phyloP scores from a whole-genome alignment of 2,888 invertebrate species.

The Pecten maximus region DNA sequence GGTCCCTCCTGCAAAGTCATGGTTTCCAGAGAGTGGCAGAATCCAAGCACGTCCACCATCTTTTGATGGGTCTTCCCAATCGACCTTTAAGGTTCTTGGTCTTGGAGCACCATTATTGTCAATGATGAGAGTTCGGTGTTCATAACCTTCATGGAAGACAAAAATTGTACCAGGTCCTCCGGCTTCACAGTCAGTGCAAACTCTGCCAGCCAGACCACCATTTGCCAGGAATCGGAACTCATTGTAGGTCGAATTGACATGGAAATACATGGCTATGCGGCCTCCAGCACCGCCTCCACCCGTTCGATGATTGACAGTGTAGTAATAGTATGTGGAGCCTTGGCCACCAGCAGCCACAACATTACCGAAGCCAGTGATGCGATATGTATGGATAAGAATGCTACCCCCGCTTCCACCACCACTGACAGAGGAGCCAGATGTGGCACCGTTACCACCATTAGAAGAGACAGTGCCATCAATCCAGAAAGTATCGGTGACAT shows the following conservation, averaged over 20 bases:
- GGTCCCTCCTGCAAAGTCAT: conserved; percentile 64
- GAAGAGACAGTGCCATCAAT: conserved; percentile 71
- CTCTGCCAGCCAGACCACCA: conserved; percentile 65
- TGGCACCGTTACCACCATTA: conserved; percentile 63
- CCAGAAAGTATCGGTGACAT: conserved; percentile 70
- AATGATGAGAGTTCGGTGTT: conserved; percentile 73
- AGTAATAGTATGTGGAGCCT: conserved; percentile 53
- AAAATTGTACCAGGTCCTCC: conserved; percentile 75
- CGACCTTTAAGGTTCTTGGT: conserved; percentile 65
- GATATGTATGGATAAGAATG: conserved; percentile 68
- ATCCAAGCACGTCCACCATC: conserved; percentile 74
- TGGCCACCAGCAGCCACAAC: conserved; percentile 64
- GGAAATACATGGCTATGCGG: conserved; percentile 72
- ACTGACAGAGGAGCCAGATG: conserved; percentile 51
- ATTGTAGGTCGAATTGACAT: conserved; percentile 70
- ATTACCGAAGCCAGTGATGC: conserved; percentile 66
- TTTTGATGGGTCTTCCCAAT: conserved; percentile 64
- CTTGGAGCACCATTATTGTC: conserved; percentile 69
- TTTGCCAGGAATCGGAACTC: conserved; percentile 72
- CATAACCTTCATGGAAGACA: conserved; percentile 67
- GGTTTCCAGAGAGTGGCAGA: conserved; percentile 69
- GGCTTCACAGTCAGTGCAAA: conserved; percentile 62
- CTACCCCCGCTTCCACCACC: conserved; percentile 76
- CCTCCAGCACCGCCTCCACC: conserved; percentile 73
- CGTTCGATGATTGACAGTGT: not conserved